Evolutionary conservation across 1,140 invertebrate species (phyloP), one percentile per base, ranked within the genome.

Genomic region (Drosophila tristis): DNA sequence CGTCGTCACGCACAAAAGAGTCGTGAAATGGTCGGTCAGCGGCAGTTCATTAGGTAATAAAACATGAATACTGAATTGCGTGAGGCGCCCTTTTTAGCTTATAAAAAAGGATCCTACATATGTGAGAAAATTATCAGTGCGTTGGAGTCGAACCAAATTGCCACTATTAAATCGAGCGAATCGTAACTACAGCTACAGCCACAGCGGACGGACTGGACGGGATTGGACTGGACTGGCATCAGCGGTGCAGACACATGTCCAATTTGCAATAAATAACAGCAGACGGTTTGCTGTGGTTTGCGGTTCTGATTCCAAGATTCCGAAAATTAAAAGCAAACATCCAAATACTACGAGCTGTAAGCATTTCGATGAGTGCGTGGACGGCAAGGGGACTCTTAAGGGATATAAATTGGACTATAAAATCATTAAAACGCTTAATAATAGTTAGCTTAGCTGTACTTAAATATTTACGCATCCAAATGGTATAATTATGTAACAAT

Each of bases 121-220:
- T 91, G 89, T 91, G 82, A 89, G 82, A 89, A 90, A 85, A 91
- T 91, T 89, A 91, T 89, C 87, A 89, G 75, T 91, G 89, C 89
- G 89, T 91, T 89, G 89, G 89, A 91, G 89, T 90, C 78, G 76
- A 90, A 72, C 80, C 68, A 89, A 91, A 90, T 89, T 85, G 84
- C 70, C 71, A 87, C 78, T 78, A 82, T 89, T 90, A 90, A 90
- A 79, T 66, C 68, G 66, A 78, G 79, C 77, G 80, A 77, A 77
- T 82, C 86, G 71, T 75, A 72, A 71, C 68, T 70, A 78, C 57
- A 67, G 58, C 58, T 53, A 45, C 63, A 49, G 57, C 20, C 20
- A 20, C 20, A 25, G 23, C 44, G 67, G 67, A 70, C 54, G 48
- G 45, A 35, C 63, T 23, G 53, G 29, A 61, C 29, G 3, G 26